Conservation (phyloP, 2,797 vertebrate genomes). For the Rhinoraja longicauda region DNA sequence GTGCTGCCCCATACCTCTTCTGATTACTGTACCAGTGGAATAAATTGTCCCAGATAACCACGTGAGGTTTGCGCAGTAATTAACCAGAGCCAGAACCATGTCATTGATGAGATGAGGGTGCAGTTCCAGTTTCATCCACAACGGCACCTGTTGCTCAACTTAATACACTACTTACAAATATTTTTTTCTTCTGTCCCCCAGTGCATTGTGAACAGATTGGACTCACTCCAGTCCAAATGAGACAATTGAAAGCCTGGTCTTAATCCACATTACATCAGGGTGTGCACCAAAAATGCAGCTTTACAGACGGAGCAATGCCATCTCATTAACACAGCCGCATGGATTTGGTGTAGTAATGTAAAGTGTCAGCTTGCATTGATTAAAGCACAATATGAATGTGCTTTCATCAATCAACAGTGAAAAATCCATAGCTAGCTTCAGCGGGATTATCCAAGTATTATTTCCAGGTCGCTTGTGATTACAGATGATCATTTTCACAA, state of each 20-base stretch:
- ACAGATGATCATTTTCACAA: slow-evolving; percentile 22
- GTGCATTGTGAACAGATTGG: background rate
- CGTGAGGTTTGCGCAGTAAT: too few relatives aligned
- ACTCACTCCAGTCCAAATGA: background rate
- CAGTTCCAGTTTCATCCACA: background rate
- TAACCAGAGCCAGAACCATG: too few relatives aligned
- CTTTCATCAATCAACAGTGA: slow-evolving; percentile 27
- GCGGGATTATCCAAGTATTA: slow-evolving; percentile 26
- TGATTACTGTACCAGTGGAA: background rate
- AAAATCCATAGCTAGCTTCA: slow-evolving; percentile 36
- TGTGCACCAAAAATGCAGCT: background rate
- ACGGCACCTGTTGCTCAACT: slow-evolving; percentile 16
- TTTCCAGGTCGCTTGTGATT: slow-evolving; percentile 32
- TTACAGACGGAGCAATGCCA: background rate
- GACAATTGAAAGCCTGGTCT: background rate
- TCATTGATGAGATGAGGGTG: background rate
- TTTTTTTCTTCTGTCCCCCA: background rate
- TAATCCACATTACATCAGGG: background rate
- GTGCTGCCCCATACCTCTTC: too few relatives aligned
- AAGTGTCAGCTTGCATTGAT: slow-evolving; percentile 36
- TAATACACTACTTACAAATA: background rate
- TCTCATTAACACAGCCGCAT: slow-evolving; percentile 24
- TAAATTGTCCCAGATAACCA: background rate
- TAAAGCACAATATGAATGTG: slow-evolving; percentile 29
- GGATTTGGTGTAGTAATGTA: slow-evolving; percentile 26